Evolutionary conservation across 2,888 invertebrate species (phyloP).

Genomic region (Trisateles emortualis): DNA sequence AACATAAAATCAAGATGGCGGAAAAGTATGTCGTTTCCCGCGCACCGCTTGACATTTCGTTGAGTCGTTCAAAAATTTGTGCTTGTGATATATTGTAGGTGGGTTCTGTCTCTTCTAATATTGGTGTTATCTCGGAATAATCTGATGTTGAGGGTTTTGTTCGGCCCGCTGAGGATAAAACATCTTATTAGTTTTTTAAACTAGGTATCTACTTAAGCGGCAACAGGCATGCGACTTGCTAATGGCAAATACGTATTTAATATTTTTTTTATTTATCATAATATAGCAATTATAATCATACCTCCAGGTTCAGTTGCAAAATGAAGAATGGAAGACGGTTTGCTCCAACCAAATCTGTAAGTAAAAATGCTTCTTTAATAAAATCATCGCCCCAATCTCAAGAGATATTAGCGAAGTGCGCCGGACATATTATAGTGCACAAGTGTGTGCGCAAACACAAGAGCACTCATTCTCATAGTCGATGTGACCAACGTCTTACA

Average conservation of each 20-base stretch:
- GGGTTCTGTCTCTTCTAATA: slow-evolving; percentile 69
- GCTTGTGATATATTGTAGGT: slow-evolving; percentile 72
- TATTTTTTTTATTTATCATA: background rate
- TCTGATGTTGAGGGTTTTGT: slow-evolving; percentile 65
- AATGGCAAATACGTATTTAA: background rate
- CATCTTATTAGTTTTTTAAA: background rate
- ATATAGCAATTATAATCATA: slow-evolving; percentile 64
- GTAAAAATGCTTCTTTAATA: slow-evolving; percentile 3
- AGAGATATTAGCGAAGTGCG: no score
- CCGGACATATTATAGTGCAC: no score
- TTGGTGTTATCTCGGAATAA: slow-evolving; percentile 73
- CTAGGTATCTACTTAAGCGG: no score
- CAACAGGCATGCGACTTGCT: background rate
- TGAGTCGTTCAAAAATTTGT: slow-evolving; percentile 58
- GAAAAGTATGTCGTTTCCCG: slow-evolving; percentile 50
- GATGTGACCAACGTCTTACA: no score
- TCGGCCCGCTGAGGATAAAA: slow-evolving; percentile 59
- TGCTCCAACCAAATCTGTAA: slow-evolving; percentile 93
- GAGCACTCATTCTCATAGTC: no score
- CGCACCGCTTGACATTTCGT: slow-evolving; percentile 43
- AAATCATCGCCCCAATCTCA: no score
- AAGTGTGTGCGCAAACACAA: no score
- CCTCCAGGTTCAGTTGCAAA: slow-evolving; percentile 93
- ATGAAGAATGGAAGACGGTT: slow-evolving; percentile 90
- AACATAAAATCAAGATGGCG: slow-evolving; percentile 54